Base-by-base conservation (phyloP, 2,113 vertebrate genomes). In the Eretmochelys imbricata region DNA sequence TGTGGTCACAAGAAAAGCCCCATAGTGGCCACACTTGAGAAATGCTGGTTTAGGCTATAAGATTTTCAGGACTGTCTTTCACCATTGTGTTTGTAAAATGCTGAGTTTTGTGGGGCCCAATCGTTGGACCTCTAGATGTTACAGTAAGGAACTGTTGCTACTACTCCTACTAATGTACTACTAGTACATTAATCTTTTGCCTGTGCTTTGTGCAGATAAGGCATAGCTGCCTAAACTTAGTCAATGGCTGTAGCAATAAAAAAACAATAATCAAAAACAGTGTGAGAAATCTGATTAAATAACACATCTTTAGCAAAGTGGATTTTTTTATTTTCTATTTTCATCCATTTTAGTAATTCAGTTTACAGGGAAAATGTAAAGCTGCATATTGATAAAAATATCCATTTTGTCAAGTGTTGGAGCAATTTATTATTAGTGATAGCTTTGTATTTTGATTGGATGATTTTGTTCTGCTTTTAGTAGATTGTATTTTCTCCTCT, bases 231-330 rank as follows among this genome's bases (percentile, higher is more conserved):
- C 13, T 84, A 80, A 55, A 75, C 4, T 51, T 69, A 48, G 82
- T 65, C 89, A 91, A 72, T 85, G 91, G 38, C 92, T 94, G 91
- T 90, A 83, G 94, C 95, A 94, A 88, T 24, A 4, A 35, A 42
- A 4, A 35, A 42, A 46, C 46, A 82, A 76, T 89, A 0, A 17
- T 50, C 6, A 96, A 95, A 96, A 95, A 29, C 55, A 69, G 78
- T 16, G 2, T 2, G 2, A 82, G 20, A 93, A 94, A 49, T 86
- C 89, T 86, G 65, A 82, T 12, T 93, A 93, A 95, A 89, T 93
- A 90, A 88, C 79, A 85, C 42, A 72, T 84, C 80, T 91, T 84
- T 84, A 87, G 92, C 91, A 96, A 96, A 95, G 50, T 80, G 65
- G 51, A 24, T 94, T 86, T 90, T 93, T 89, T 91, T 17, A 89